phyloP scores from a whole-genome alignment of 2,888 invertebrate species.

The Apotomis capreana region DNA sequence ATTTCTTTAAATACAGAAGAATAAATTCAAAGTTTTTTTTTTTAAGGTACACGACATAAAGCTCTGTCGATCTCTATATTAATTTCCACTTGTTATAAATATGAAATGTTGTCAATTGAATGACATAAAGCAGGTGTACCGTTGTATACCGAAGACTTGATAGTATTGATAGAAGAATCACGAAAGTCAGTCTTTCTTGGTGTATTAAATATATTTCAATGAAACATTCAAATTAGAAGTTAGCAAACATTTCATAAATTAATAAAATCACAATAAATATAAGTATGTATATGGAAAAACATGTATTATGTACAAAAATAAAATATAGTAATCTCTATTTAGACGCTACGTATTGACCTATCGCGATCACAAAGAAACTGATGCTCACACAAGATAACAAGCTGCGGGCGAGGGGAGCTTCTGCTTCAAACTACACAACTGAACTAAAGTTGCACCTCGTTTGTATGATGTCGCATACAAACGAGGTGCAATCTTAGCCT shows the following conservation, averaged over 20 bases:
- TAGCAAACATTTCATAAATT: slow-evolving; percentile 13
- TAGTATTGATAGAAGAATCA: slow-evolving; percentile 1
- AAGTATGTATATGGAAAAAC: slow-evolving; percentile 28
- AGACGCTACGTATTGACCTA: slow-evolving; percentile 33
- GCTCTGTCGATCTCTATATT: too few species aligned
- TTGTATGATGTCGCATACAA: neutral
- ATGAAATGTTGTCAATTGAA: too few species aligned
- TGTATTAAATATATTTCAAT: slow-evolving; percentile 13
- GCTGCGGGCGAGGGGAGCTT: neutral
- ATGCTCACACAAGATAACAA: slow-evolving; percentile 7
- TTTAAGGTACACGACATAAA: too few species aligned
- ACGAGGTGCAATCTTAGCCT: neutral
- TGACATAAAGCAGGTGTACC: neutral
- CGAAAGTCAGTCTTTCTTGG: slow-evolving; percentile 20
- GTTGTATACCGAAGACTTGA: neutral
- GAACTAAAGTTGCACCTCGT: neutral
- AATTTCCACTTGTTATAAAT: too few species aligned
- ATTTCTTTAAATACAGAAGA: too few species aligned
- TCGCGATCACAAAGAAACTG: slow-evolving; percentile 32
- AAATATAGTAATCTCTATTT: slow-evolving; percentile 32
- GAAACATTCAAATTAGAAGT: slow-evolving; percentile 6
- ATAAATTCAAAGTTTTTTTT: too few species aligned
- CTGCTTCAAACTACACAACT: neutral
- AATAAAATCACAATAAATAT: slow-evolving; percentile 32
- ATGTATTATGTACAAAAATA: slow-evolving; percentile 35